Evolutionary conservation across 2,797 vertebrate genomes (phyloP), one percentile per base, ranked within the genome.

Genomic region (Sebastes hubbsi): DNA sequence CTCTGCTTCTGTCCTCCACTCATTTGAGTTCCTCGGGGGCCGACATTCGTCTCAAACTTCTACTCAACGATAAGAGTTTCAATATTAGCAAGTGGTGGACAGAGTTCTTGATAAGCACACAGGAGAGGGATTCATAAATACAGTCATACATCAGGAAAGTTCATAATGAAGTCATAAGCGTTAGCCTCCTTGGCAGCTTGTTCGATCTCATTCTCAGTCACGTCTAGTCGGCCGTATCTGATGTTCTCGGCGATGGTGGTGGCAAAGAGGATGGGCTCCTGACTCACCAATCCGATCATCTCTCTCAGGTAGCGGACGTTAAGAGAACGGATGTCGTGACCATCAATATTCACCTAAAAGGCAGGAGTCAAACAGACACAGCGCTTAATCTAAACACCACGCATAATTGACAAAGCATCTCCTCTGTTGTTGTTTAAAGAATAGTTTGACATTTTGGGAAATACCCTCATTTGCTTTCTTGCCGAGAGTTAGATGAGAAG

Each of bases 1-100:
- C 98, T 97, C 93, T 99, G 98, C 81, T 99, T 99, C 95, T 99
- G 98, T 2, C 98, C 98, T 13, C 98, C 97, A 2, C 97, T 99
- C 91, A 99, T 94, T 90, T 99, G 98, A 8, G 97, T 96, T 2
- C 98, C 98, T 91, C 97, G 92, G 59, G 99, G 97, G 72, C 98
- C 98, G 6, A 97, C 98, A 82, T 97, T 69, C 0, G 98, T 99
- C 75, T 98, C 97, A 91, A 98, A 99, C 90, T 96, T 98, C 98
- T 99, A 83, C 89, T 93, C 89, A 55, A 36, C 2, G 11, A 60
- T 1, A 73, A 83, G 8, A 75, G 22, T 49, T 0, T 58, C 25
- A 36, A 4, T 2, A 11, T 87, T 60, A 89, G 68, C 6, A 55
- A 60, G 64, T n/a, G 4, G 2, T 8, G 3, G 16, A 27, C 16